Evolutionary conservation across 2,888 invertebrate genomes (phyloP), one percentile per base, ranked within the genome.

Genomic region (Ormyrus rosae): DNA sequence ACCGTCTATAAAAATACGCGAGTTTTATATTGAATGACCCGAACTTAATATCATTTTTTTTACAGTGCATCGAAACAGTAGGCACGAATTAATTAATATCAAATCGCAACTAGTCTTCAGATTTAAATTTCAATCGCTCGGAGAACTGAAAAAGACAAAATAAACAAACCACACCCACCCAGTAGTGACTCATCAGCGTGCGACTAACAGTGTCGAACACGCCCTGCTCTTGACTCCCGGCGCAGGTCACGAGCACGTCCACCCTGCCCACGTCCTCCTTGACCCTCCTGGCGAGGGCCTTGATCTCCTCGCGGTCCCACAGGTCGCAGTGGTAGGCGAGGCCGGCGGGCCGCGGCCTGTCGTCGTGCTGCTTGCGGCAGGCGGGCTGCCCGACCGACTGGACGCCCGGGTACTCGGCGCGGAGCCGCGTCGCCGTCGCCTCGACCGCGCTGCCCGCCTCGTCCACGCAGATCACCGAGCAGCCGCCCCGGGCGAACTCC

Each of bases 161-260:
- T 10, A 58, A 67, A 51, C 0, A 19, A 19, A 19, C 19, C 2
- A 19, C 11, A 72, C 82, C 46, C 5, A 85, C 90, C 90, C 90
- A 90, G 60, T 89, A 90, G 74, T 90, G 89, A 81, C 88, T 87
- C 90, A 89, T 89, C 56, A 90, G 83, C 9, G 87, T 89, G 7
- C 80, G 86, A 78, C 83, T 87, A 70, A 89, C 86, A 5, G 86
- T 86, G 53, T 88, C 88, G 68, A 89, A 87, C 51, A 88, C 85
- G 73, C 86, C 86, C 69, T 86, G 85, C 67, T 84, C 82, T 34
- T 86, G 69, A 11, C 7, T 65, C 0, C 86, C 87, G 9, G 84
- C 82, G 71, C 90, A 90, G 9, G 88, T 90, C 13, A 90, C 87
- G n/a, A 90, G 84, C 2, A 89, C 84, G 73, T 90, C 88, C 71